phyloP scores from a whole-genome alignment of 2,797 vertebrate species.

The Channa striata region DNA sequence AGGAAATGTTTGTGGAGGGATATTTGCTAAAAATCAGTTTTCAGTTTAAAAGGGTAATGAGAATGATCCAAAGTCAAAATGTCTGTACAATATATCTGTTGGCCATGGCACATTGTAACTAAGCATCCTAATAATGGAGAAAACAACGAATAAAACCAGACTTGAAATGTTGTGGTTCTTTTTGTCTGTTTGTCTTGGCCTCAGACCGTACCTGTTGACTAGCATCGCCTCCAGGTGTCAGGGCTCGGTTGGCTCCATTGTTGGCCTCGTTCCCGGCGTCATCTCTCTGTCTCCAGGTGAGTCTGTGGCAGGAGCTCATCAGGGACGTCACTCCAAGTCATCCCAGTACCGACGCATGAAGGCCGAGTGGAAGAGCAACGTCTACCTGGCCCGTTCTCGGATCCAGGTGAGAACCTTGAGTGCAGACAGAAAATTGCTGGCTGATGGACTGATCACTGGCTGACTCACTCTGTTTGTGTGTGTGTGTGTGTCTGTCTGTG shows the following conservation, averaged over 20 bases:
- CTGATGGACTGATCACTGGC: background rate
- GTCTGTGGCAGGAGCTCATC: constrained; percentile 87
- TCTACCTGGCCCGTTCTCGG: constrained; percentile 95
- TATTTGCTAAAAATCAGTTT: too few species aligned
- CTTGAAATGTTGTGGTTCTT: background rate
- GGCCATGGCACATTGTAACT: too few species aligned
- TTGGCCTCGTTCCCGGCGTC: constrained; percentile 75
- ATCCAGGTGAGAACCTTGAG: constrained; percentile 90
- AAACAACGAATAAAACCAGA: too few species aligned
- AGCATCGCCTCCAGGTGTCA: constrained; percentile 89
- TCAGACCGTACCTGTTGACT: constrained; percentile 93
- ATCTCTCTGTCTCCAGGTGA: constrained; percentile 75
- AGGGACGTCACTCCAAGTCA: constrained; percentile 97
- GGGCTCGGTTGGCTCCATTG: constrained; percentile 80
- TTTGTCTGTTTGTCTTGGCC: background rate
- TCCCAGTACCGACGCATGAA: constrained; percentile 98
- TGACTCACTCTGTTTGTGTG: constrained; percentile 11
- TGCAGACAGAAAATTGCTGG: background rate
- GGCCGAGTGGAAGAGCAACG: constrained; percentile 97
- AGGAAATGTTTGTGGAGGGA: too few species aligned
- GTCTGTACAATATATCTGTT: too few species aligned
- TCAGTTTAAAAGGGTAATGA: too few species aligned
- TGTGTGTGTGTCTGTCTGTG: constrained; percentile 13
- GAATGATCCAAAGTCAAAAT: too few species aligned
- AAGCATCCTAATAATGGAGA: too few species aligned